These are phyloP conservation scores for Nyctalus aviator DNA, from an alignment of 2,797 vertebrate genomes.

Conservation along the genomic window DNA sequence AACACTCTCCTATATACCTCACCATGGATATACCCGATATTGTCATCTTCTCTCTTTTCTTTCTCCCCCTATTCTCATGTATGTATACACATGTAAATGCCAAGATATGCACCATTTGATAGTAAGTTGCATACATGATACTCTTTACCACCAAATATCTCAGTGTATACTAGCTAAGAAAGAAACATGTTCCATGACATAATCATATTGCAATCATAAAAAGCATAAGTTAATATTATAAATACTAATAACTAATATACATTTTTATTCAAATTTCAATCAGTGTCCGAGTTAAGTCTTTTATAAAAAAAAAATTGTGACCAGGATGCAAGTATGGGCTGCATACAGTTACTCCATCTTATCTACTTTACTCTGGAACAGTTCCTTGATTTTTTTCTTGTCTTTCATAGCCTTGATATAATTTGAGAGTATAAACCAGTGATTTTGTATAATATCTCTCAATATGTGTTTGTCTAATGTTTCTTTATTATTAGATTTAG, in stretches of 20 bases:
- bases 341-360: neutral
- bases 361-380: neutral
- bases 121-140: neutral
- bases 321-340: neutral
- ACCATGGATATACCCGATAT: neutral
- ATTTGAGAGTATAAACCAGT: neutral
- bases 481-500: neutral
- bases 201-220: neutral
- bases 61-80: neutral
- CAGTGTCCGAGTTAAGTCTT: neutral
- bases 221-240: neutral
- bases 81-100: neutral
- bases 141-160: neutral
- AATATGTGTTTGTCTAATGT: neutral
- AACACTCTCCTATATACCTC: neutral
- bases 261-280: conserved; percentile 1
- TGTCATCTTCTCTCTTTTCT: neutral
- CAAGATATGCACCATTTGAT: neutral
- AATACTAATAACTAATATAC: neutral
- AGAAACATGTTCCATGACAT: neutral
- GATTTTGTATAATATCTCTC: neutral
- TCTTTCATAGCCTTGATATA: neutral
- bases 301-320: neutral
- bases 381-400: neutral
- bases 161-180: neutral